phyloP scores from a whole-genome alignment of 1,140 invertebrate genomes.

The Dreissena rostriformis region DNA sequence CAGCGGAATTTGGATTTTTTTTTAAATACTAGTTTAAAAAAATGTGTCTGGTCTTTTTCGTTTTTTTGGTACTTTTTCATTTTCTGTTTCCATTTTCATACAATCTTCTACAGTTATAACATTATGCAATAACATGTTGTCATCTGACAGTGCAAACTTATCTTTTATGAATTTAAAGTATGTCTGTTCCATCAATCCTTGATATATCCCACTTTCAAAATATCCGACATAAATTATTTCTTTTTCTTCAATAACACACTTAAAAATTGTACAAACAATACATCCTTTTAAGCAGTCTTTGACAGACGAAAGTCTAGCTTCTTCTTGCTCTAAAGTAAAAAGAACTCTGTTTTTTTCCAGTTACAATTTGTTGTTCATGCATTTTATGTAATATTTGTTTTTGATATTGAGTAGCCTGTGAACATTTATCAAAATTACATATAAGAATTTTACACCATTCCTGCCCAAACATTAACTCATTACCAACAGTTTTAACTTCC shows the following conservation, averaged over 20 bases:
- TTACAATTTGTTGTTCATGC: not conserved
- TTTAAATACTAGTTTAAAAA: not conserved
- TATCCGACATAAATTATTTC: constrained; percentile 22
- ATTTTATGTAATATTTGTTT: not conserved
- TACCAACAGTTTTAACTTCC: too few relatives aligned
- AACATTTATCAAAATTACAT: too few relatives aligned
- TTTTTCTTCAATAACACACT: not conserved
- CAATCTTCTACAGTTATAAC: not conserved
- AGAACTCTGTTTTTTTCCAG: not conserved
- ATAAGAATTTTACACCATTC: too few relatives aligned
- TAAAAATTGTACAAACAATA: constrained; percentile 22
- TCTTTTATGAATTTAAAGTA: not conserved
- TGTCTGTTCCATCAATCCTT: not conserved
- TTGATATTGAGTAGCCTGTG: too few relatives aligned
- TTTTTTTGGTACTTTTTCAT: not conserved
- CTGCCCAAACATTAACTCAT: too few relatives aligned
- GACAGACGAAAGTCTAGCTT: not conserved
- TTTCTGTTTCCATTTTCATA: not conserved
- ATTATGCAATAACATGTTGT: not conserved
- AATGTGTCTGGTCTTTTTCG: not conserved
- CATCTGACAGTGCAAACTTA: not conserved
- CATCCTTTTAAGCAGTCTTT: constrained; percentile 18
- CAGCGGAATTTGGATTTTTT: not conserved
- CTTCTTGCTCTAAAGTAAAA: constrained; percentile 10
- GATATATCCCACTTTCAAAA: constrained; percentile 16